Evolutionary conservation across 2,797 vertebrate genomes (phyloP).

Genomic region (Lithobates pipiens): DNA sequence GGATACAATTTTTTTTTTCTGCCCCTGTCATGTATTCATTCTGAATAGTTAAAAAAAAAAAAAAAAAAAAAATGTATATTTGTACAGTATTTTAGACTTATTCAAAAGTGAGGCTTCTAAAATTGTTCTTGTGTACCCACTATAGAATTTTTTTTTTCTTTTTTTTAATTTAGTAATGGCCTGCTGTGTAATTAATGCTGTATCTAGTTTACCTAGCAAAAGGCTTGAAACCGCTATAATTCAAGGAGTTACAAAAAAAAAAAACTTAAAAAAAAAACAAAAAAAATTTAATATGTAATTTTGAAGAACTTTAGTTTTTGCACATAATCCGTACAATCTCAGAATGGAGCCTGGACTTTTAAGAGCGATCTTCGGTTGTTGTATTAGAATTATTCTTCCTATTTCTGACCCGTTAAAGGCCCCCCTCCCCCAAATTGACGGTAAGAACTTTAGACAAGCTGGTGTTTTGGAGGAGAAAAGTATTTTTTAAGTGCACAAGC

Average conservation of each 20-base stretch:
- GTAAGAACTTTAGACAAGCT: slow-evolving; percentile 74
- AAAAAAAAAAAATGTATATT: slow-evolving; percentile 93
- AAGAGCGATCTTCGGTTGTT: slow-evolving; percentile 85
- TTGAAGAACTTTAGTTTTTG: slow-evolving; percentile 90
- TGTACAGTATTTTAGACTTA: slow-evolving; percentile 99
- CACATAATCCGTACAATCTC: slow-evolving; percentile 91
- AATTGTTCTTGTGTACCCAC: slow-evolving; percentile 88
- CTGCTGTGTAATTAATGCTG: slow-evolving; percentile 94
- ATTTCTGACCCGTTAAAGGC: slow-evolving; percentile 71
- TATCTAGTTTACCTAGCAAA: slow-evolving; percentile 90
- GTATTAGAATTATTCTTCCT: slow-evolving; percentile 81
- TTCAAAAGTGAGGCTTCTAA: slow-evolving; percentile 87
- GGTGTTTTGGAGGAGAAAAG: slow-evolving; percentile 76
- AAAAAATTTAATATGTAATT: slow-evolving; percentile 60
- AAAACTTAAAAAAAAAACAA: slow-evolving; percentile 63
- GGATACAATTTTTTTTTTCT: slow-evolving; percentile 67
- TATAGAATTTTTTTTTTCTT: slow-evolving; percentile 77
- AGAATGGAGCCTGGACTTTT: slow-evolving; percentile 81
- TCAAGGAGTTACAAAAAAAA: slow-evolving; percentile 63
- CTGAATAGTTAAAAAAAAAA: slow-evolving; percentile 84
- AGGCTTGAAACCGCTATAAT: slow-evolving; percentile 93
- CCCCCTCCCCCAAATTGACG: slow-evolving; percentile 58
- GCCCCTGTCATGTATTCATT: slow-evolving; percentile 81
- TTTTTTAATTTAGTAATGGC: slow-evolving; percentile 86
- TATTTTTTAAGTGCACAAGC: slow-evolving; percentile 66